Base-by-base conservation (phyloP, 2,797 vertebrate species). In the Etheostoma perlongum region DNA sequence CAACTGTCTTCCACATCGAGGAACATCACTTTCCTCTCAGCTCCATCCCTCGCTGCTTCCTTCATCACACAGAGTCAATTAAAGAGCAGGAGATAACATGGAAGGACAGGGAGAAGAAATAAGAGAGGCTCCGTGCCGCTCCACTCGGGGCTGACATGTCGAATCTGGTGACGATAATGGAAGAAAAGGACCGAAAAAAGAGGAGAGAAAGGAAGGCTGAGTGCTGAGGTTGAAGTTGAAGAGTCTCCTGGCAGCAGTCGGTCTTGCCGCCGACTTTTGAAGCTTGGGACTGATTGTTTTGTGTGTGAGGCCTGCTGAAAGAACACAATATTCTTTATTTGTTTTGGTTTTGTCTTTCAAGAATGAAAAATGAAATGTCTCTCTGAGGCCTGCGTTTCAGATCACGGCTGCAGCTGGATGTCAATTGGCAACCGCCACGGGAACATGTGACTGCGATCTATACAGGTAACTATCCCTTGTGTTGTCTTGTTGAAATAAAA, bases 61-160 rank as follows among this genome's bases (percentile, higher is more conserved):
- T 57, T 74, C 83, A 57, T 80, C 84, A 88, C 84, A 58, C 87
- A 42, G 44, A 90, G 85, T 93, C 90, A 91, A 92, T 93, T 93
- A 91, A 88, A 85, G 79, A 89, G 72, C 72, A 51, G 1, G 1
- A 82, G 79, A 93, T 90, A 79, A 91, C 86, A 81, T 69, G 70
- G 18, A 48, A 72, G 73, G 36, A 27, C 5, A 19, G n/a, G 1
- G 40, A 9, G 12, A 3, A 11, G 19, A 14, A 6, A 9, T 15
- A 18, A 10, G 4, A 6, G 13, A 25, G 23, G 72, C 64, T 14
- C 12, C 2, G 54, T 44, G 13, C 25, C 6, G 5, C 55, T 62
- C 48, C 48, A 49, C 62, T 64, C 27, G 19, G 40, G 67, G 71
- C 62, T 47, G 59, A 63, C 72, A 27, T 77, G 25, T 57, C 23